These are phyloP conservation scores for Takifugu rubripes DNA, from an alignment of 2,797 vertebrate species.

Conservation along the genomic window DNA sequence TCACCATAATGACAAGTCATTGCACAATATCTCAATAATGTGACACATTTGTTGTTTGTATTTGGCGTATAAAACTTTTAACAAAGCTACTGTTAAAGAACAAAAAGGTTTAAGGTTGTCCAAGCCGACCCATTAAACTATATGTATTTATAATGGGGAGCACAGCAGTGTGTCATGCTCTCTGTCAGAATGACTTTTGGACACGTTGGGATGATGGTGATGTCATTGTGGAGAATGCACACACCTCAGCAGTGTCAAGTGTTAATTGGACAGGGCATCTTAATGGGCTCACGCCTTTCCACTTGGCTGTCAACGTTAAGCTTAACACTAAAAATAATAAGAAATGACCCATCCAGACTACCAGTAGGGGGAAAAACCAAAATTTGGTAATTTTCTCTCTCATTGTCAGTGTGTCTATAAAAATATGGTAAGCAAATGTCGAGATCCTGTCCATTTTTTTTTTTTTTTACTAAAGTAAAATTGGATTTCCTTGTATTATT, in stretches of 20 bases:
- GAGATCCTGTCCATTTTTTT: too few relatives aligned
- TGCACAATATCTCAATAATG: constrained; percentile 9
- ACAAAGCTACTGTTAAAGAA: constrained; percentile 1
- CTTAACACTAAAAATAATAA: constrained; percentile 50
- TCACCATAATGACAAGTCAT: constrained; percentile 17
- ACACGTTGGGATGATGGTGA: constrained; percentile 50
- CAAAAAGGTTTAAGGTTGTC: constrained; percentile 2
- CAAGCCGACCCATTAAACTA: background rate
- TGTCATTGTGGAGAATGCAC: constrained; percentile 66
- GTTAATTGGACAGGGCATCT: constrained; percentile 78
- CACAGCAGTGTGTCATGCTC: constrained; percentile 31
- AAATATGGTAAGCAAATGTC: too few relatives aligned
- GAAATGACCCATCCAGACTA: constrained; percentile 22
- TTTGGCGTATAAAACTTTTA: background rate
- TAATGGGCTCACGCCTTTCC: constrained; percentile 69
- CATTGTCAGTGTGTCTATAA: background rate
- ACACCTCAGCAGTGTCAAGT: constrained; percentile 72
- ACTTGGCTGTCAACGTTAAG: constrained; percentile 63
- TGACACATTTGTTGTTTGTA: too few relatives aligned
- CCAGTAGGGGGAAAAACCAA: constrained; percentile 3
- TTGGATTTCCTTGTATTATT: too few relatives aligned
- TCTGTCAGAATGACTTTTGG: constrained; percentile 53
- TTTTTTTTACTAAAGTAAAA: too few relatives aligned
- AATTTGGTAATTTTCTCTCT: constrained; percentile 5
- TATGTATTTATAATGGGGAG: constrained; percentile 7